Base-by-base conservation (phyloP, 1,140 invertebrate genomes). In the Cydia fagiglandana region DNA sequence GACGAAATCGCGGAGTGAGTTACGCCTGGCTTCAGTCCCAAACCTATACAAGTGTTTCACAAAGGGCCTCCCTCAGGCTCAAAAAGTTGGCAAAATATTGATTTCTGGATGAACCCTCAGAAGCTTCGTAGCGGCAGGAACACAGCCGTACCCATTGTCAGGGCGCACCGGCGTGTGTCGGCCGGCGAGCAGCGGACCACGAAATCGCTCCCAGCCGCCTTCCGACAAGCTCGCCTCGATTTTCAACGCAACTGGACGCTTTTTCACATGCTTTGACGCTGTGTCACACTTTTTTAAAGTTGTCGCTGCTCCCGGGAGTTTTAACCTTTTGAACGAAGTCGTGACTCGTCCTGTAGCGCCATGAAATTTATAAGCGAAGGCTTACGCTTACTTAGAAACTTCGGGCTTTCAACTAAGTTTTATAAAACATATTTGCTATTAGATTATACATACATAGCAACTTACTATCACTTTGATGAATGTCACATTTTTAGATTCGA, bases 201-300 rank as follows among this genome's bases (percentile, higher is more conserved):
- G 50, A 53, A 53, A 53, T 53, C 50, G 50, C 50, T 53, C n/a
- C 15, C 50, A 53, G 15, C 50, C 50, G 50, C 50, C 50, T 53
- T 53, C n/a, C 50, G 50, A 53, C 50, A n/a, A 53, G 50, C 50
- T n/a, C 17, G 50, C n/a, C 50, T n/a, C 50, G 50, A 53, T 53
- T 53, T 53, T 53, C 50, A 53, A 53, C 50, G 50, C 50, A 53
- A 17, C 50, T 53, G 50, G 50, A 53, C 15, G n/a, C 17, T 53
- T 53, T 53, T 53, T 53, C 50, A 53, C 50, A 17, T 53, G 50
- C 50, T 53, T 53, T 53, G 45, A 47, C 13, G 13, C 45, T 47
- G 45, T 17, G 50, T 17, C 50, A 53, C 50, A 17, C 45, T 53
- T 53, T 53, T 53, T n/a, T 50, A 15, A 50, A 50, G 47, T 50